Base-by-base conservation (phyloP, 2,888 invertebrate species). In the Tupiocoris notatus region DNA sequence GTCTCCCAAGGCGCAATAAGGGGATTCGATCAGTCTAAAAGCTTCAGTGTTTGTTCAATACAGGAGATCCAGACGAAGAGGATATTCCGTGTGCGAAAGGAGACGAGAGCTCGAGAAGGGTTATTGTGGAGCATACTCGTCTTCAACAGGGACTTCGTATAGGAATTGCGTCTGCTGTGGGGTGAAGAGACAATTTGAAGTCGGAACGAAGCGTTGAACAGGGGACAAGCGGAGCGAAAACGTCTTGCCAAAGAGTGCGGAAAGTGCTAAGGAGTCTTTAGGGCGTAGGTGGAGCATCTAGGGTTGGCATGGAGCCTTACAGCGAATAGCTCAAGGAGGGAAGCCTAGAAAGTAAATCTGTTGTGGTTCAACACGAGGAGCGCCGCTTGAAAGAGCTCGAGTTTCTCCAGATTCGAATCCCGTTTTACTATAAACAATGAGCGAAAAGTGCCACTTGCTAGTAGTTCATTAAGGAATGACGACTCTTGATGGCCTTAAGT, bases 21-120 rank as follows among this genome's bases (percentile, higher is more conserved):
- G 58, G 73, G 62, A 73, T 73, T 73, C 57, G 73, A 73, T 73
- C 73, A 73, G 73, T 63, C 63, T 73, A 73, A 73, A 73, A 62
- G 73, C 62, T 17, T 62, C 23, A 63, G 62, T 63, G 73, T 73
- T 73, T 73, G 73, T 21, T 73, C 63, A 39, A 39, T 39, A 3
- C 39, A 7, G 39, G 39, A 39, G 39, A 39, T 12, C 39, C 39
- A 39, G 39, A 39, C 39, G 39, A 39, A 39, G 39, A 39, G 39
- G 39, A 39, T 7, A 39, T 39, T 7, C 39, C n/a, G n/a, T n/a
- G n/a, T n/a, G n/a, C n/a, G n/a, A n/a, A n/a, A n/a, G n/a, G n/a
- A 39, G 39, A 12, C 39, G 39, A 39, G 6, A 39, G 39, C 12
- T 39, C 6, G 39, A 7, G 39, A 12, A 39, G 39, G 39, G 39